Evolutionary conservation across 2,113 vertebrate genomes (phyloP).

Genomic region (Toxostoma redivivum): DNA sequence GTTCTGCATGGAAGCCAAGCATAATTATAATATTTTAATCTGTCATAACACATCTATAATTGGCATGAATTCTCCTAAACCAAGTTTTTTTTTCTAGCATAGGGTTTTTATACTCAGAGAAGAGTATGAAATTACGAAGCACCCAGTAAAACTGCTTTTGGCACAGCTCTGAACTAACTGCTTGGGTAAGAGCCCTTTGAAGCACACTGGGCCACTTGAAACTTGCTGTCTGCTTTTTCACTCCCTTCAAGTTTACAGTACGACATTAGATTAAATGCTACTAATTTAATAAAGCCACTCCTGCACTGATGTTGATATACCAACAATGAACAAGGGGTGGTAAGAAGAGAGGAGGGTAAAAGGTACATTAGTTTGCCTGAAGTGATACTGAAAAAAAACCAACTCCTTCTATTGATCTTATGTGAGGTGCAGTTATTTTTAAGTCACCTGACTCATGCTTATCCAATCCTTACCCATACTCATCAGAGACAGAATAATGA

Average conservation of each 20-base stretch:
- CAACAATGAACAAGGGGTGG: neutral
- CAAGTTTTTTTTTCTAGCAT: neutral
- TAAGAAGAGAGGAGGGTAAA: neutral
- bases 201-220: conserved; percentile 11
- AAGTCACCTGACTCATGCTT: conserved; percentile 78
- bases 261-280: conserved; percentile 67
- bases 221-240: conserved; percentile 30
- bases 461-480: conserved; percentile 77
- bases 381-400: conserved; percentile 16
- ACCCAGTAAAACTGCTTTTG: conserved; percentile 26
- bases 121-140: neutral
- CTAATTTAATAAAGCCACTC: conserved; percentile 71
- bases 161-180: neutral
- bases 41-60: conserved; percentile 68
- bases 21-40: conserved; percentile 70
- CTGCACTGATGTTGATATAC: conserved; percentile 28
- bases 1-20: conserved; percentile 56
- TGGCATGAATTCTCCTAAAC: conserved; percentile 61
- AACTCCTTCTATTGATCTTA: conserved; percentile 70
- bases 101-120: neutral
- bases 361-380: conserved; percentile 33
- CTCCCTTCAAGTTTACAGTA: conserved; percentile 27
- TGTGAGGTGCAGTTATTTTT: conserved; percentile 76
- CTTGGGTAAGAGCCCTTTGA: neutral
- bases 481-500: conserved; percentile 81